A percentile compares a stretch with the other conserved stretches of the same genome.
These are phyloP conservation scores for Zeuzera pyrina DNA, from an alignment of 2,888 invertebrate species.

Conservation along the genomic window DNA sequence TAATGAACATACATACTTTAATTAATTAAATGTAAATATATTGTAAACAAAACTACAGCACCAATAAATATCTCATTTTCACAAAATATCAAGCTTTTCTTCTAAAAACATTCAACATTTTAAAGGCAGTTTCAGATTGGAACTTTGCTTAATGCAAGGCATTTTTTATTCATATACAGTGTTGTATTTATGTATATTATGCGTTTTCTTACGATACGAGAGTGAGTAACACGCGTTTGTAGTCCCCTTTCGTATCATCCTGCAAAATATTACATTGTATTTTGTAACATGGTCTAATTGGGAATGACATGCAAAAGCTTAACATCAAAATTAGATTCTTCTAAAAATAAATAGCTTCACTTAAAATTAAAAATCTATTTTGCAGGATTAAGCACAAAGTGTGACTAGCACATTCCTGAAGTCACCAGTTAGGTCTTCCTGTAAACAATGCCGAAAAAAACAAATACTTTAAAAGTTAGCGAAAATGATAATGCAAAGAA, in stretches of 20 bases:
- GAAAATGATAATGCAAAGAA: constrained; percentile 23
- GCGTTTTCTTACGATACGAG: constrained; percentile 56
- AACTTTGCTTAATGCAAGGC: constrained; percentile 31
- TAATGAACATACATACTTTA: constrained; percentile 57
- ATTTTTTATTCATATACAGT: constrained; percentile 16
- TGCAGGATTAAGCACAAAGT: constrained; percentile 67
- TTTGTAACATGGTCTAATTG: constrained; percentile 21
- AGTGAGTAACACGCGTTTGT: constrained; percentile 77
- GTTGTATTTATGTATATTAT: constrained; percentile 28
- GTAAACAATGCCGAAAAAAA: constrained; percentile 60
- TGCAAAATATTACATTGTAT: constrained; percentile 69
- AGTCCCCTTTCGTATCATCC: constrained; percentile 81
- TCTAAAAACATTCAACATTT: constrained; percentile 50
- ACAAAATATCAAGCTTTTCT: constrained; percentile 66
- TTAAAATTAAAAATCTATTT: constrained; percentile 30
- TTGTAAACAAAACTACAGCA: constrained; percentile 69
- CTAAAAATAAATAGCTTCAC: constrained; percentile 40
- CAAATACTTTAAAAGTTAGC: constrained; percentile 27
- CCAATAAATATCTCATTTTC: constrained; percentile 71
- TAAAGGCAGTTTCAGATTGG: constrained; percentile 57
- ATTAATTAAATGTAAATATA: constrained; percentile 59
- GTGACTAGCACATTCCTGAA: constrained; percentile 77
- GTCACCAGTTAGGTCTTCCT: constrained; percentile 80
- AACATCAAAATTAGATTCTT: constrained; percentile 26
- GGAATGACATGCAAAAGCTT: constrained; percentile 42